Conservation (phyloP, 2,797 vertebrate species). For the Peromyscus nudipes region DNA sequence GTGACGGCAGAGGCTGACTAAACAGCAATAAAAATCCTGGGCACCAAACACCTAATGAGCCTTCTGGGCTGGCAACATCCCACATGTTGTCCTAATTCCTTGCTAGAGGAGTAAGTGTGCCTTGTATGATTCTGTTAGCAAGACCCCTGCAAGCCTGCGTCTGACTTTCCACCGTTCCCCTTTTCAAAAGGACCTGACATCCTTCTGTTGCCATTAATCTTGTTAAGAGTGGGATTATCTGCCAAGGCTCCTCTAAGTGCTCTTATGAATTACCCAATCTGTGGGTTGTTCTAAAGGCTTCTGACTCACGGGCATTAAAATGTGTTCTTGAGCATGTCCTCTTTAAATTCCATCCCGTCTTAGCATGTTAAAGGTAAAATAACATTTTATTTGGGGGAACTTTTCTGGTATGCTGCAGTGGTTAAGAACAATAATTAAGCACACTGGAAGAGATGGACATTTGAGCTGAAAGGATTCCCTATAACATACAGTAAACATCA, state of each 20-base stretch:
- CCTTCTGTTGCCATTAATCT: neutral
- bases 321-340: neutral
- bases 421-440: slow-evolving; percentile 15
- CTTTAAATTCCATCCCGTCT: slow-evolving; percentile 47
- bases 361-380: slow-evolving; percentile 47
- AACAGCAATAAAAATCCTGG: neutral
- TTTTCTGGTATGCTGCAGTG: neutral
- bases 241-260: neutral
- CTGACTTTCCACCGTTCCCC: neutral
- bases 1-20: neutral
- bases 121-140: neutral
- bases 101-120: neutral
- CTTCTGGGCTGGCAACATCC: neutral
- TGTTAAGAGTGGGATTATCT: neutral
- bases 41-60: neutral
- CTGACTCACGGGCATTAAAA: neutral
- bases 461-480: slow-evolving; percentile 35
- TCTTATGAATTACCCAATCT: neutral
- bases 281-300: neutral
- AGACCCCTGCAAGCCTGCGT: neutral
- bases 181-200: neutral
- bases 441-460: neutral
- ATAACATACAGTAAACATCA: neutral
- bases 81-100: neutral
- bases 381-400: neutral